Percentiles rank a stretch among this genome's conserved stretches.
phyloP scores from a whole-genome alignment of 2,797 vertebrate species.

The Poeciliopsis gracilis region DNA sequence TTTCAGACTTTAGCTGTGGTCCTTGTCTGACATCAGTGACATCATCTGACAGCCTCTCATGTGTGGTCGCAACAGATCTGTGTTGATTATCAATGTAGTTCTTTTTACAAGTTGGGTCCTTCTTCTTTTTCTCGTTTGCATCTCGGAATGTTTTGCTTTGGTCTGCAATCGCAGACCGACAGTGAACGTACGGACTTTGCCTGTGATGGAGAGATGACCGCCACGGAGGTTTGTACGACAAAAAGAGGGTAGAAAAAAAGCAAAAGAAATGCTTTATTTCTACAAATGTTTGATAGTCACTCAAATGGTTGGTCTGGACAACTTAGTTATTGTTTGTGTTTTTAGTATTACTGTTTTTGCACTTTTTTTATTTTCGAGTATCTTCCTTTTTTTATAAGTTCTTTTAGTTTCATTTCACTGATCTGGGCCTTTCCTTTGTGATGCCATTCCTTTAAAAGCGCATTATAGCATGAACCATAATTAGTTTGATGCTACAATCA shows the following conservation, averaged over 20 bases:
- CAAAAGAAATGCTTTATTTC: neutral
- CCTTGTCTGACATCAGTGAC: slow-evolving; percentile 41
- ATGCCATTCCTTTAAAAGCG: neutral
- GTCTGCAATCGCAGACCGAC: slow-evolving; percentile 89
- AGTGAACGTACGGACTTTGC: slow-evolving; percentile 96
- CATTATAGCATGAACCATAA: neutral
- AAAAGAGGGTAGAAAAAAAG: slow-evolving; percentile 17
- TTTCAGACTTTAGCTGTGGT: slow-evolving; percentile 33
- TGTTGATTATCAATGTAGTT: slow-evolving; percentile 18
- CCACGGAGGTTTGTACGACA: slow-evolving; percentile 91
- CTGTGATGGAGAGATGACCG: slow-evolving; percentile 93
- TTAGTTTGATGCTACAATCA: neutral
- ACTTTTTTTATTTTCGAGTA: neutral
- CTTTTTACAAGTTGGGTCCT: slow-evolving; percentile 77
- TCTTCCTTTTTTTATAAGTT: neutral
- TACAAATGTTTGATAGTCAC: neutral
- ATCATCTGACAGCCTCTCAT: slow-evolving; percentile 59
- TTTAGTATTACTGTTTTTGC: neutral
- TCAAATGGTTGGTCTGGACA: slow-evolving; percentile 19
- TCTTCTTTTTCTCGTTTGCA: slow-evolving; percentile 84
- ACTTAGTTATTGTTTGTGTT: neutral
- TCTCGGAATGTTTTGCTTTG: slow-evolving; percentile 75
- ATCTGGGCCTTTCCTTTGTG: neutral
- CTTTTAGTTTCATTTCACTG: neutral
- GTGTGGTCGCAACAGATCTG: slow-evolving; percentile 47